Conservation (phyloP, 2,888 invertebrate species). For the Pasiphila rectangulata region DNA sequence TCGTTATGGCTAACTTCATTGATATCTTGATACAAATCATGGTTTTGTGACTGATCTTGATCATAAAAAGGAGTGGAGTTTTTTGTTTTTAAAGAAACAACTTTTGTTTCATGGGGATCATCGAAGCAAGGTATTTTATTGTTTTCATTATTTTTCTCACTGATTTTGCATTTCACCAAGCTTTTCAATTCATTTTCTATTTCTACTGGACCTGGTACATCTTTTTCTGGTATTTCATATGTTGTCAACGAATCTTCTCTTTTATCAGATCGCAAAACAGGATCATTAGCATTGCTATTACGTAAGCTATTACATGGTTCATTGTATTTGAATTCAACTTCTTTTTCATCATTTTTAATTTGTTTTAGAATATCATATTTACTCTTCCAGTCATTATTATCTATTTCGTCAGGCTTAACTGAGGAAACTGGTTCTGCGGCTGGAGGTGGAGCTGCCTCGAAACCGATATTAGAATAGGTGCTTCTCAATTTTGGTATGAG, state of each 20-base stretch:
- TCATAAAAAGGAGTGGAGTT: conserved; percentile 7
- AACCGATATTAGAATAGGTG: conserved; percentile 30
- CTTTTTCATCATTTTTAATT: conserved; percentile 55
- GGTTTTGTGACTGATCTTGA: conserved; percentile 5
- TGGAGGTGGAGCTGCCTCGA: conserved; percentile 22
- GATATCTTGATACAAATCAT: conserved; percentile 6
- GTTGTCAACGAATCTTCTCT: conserved; percentile 18
- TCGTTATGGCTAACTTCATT: not conserved
- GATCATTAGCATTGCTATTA: conserved; percentile 1
- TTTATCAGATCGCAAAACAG: conserved; percentile 10
- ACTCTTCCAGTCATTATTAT: conserved; percentile 63
- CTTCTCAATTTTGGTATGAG: conserved; percentile 60
- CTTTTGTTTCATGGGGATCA: not conserved
- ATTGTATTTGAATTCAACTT: conserved; percentile 13
- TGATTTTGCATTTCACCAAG: conserved; percentile 18
- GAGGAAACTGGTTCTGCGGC: conserved; percentile 12
- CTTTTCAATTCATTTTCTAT: conserved; percentile 14
- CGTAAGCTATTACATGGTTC: conserved; percentile 3
- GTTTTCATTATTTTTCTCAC: conserved; percentile 7
- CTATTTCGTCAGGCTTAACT: conserved; percentile 29
- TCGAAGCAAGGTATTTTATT: conserved; percentile 13
- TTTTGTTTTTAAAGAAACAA: conserved; percentile 7
- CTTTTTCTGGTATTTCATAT: conserved; percentile 43
- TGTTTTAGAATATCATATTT: conserved; percentile 69
- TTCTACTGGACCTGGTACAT: conserved; percentile 26